These are phyloP conservation scores for Agrotis ipsilon DNA, from an alignment of 2,888 invertebrate species.

Conservation along the genomic window DNA sequence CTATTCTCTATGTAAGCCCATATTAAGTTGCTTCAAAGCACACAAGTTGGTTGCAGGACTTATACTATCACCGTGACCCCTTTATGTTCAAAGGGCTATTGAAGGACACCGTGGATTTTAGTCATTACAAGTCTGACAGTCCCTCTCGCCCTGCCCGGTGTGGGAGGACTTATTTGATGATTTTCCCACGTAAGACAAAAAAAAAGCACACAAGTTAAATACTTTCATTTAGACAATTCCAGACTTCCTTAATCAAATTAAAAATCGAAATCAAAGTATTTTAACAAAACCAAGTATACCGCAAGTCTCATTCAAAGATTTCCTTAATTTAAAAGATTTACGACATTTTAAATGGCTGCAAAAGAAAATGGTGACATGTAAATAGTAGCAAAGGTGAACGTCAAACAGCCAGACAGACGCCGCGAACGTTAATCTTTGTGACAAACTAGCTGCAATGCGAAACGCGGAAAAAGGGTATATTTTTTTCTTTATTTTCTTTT, in stretches of 20 bases:
- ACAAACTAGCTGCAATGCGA: constrained; percentile 47
- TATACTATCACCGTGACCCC: no score
- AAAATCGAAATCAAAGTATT: background rate
- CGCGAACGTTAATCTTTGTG: constrained; percentile 51
- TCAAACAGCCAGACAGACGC: constrained; percentile 36
- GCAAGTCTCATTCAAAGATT: background rate
- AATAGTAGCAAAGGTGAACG: constrained; percentile 53
- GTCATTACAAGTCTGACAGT: no score
- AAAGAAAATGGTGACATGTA: constrained; percentile 43
- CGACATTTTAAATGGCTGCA: constrained; percentile 28
- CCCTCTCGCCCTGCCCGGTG: no score
- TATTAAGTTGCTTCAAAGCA: no score
- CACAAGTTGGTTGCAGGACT: no score
- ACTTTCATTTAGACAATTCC: no score
- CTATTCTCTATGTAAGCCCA: no score
- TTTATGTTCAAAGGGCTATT: no score
- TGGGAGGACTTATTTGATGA: no score
- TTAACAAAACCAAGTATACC: background rate
- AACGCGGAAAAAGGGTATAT: constrained; percentile 33
- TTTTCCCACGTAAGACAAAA: no score
- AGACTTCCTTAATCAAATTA: background rate
- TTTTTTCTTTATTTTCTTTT: background rate
- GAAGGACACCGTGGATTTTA: no score
- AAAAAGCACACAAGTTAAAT: no score
- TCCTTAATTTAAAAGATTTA: constrained; percentile 11